These are phyloP conservation scores for Thalassophryne amazonica DNA, from an alignment of 2,797 vertebrate genomes.

Conservation along the genomic window DNA sequence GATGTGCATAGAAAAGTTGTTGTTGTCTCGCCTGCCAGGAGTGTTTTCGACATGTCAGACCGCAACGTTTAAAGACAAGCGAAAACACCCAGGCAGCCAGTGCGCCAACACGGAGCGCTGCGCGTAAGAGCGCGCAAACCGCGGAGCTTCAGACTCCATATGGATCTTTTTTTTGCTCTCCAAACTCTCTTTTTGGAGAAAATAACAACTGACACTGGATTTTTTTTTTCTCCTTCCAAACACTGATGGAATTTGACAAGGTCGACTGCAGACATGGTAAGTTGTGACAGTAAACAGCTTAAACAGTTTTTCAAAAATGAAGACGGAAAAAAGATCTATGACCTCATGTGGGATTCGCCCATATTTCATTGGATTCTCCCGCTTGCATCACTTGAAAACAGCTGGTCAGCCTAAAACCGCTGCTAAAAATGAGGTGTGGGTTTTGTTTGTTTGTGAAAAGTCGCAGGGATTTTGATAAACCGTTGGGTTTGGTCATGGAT, in stretches of 20 bases:
- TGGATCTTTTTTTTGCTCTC: conserved; percentile 17
- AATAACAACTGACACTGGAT: neutral
- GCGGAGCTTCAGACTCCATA: conserved; percentile 30
- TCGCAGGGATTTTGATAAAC: conserved; percentile 58
- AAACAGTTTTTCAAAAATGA: neutral
- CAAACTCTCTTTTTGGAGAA: conserved; percentile 2
- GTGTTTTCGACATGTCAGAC: conserved; percentile 12
- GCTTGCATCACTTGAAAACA: conserved; percentile 41
- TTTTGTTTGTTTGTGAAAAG: conserved; percentile 61
- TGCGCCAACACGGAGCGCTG: conserved; percentile 39
- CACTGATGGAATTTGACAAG: conserved; percentile 70
- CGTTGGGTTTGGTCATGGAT: conserved; percentile 74
- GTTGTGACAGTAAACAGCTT: neutral
- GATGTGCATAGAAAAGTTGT: conserved; percentile 52
- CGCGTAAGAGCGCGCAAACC: conserved; percentile 37
- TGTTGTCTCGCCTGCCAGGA: conserved; percentile 34
- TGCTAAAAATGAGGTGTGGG: conserved; percentile 40
- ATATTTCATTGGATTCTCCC: conserved; percentile 43
- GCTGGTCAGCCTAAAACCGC: conserved; percentile 6
- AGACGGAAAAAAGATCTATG: conserved; percentile 44
- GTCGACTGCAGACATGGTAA: conserved; percentile 63
- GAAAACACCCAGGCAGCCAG: conserved; percentile 2
- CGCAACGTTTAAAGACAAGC: conserved; percentile 16
- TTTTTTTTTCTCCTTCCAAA: no score
- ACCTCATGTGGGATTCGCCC: conserved; percentile 68